Base-by-base conservation (phyloP, 2,113 vertebrate species). In the Lethenteron camtschaticum region DNA sequence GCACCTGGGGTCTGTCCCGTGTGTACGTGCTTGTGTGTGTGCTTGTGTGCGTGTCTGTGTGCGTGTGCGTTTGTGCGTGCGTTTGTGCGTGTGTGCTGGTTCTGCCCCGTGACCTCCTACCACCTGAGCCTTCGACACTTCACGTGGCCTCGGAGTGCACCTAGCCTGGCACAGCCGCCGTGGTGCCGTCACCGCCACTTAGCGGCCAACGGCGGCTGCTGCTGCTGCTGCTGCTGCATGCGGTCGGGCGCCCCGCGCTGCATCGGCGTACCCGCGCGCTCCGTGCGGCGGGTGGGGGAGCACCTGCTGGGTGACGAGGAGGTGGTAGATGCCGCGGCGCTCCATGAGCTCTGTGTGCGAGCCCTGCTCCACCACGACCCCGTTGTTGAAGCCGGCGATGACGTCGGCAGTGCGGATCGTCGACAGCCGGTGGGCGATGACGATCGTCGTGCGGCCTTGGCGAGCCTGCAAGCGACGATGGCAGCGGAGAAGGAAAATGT, bases 281-380 rank as follows among this genome's bases (percentile, higher is more conserved):
- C 13, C 18, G 18, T 63, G 60, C 7, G 10, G 56, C 63, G 69
- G 68, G 1, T 11, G 13, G 12, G 12, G 10, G 5, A 24, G 16
- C 24, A 84, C 83, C 78, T 84, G 82, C 69, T 83, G 80, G 79
- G 74, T 83, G 57, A 85, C 79, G n/a, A 85, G 82, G 57, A 80
- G 78, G 73, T 81, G 79, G 72, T 84, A 85, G 68, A 84, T 72
- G 56, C 83, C 83, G 60, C 82, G 80, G 70, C 77, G 79, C 69
- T 76, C 72, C 82, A 85, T 85, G 63, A 85, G 82, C 7, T 84
- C 78, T 3, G 70, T 76, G 70, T 85, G 83, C 0, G 76, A 79
- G 57, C 83, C 83, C 20, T 80, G 81, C 68, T 85, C 83, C 59
- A 80, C 77, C 16, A 83, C 73, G 0, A 78, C 1, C 0, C 83